phyloP scores from a whole-genome alignment of 2,113 vertebrate species.

The Cacatua alba region DNA sequence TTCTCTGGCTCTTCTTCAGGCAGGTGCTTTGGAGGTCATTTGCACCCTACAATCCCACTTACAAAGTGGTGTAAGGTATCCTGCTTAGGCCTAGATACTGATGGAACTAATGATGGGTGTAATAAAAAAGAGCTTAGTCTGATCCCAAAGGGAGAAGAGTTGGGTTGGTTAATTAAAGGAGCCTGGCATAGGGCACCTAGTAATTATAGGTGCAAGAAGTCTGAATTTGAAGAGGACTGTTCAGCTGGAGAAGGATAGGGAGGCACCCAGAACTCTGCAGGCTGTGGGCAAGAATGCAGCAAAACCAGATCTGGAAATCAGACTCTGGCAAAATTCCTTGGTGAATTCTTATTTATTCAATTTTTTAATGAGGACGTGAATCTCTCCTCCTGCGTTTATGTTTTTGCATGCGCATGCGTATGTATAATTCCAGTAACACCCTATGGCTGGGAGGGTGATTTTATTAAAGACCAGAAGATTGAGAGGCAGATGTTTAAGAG shows the following conservation, averaged over 20 bases:
- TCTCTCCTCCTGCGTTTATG: slow-evolving; percentile 47
- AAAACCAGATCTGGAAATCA: slow-evolving; percentile 77
- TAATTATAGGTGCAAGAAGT: slow-evolving; percentile 85
- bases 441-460: slow-evolving; percentile 37
- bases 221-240: slow-evolving; percentile 78
- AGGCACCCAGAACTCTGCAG: slow-evolving; percentile 74
- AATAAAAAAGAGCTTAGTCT: slow-evolving; percentile 72
- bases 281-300: slow-evolving; percentile 79
- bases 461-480: slow-evolving; percentile 54
- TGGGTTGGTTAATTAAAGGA: slow-evolving; percentile 83
- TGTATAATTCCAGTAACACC: slow-evolving; percentile 51
- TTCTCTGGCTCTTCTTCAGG: not conserved
- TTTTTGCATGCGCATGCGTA: slow-evolving; percentile 51
- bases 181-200: slow-evolving; percentile 75
- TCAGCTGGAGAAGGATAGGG: slow-evolving; percentile 79
- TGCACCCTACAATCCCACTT: slow-evolving; percentile 35
- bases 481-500: slow-evolving; percentile 42
- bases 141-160: slow-evolving; percentile 78
- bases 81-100: slow-evolving; percentile 34
- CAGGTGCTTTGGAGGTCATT: slow-evolving; percentile 37
- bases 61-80: slow-evolving; percentile 11
- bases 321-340: slow-evolving; percentile 74
- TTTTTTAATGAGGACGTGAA: slow-evolving; percentile 69
- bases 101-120: slow-evolving; percentile 62
- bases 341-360: slow-evolving; percentile 73